These are phyloP conservation scores for Phylloscopus trochilus DNA, from an alignment of 2,113 vertebrate genomes.

Conservation along the genomic window DNA sequence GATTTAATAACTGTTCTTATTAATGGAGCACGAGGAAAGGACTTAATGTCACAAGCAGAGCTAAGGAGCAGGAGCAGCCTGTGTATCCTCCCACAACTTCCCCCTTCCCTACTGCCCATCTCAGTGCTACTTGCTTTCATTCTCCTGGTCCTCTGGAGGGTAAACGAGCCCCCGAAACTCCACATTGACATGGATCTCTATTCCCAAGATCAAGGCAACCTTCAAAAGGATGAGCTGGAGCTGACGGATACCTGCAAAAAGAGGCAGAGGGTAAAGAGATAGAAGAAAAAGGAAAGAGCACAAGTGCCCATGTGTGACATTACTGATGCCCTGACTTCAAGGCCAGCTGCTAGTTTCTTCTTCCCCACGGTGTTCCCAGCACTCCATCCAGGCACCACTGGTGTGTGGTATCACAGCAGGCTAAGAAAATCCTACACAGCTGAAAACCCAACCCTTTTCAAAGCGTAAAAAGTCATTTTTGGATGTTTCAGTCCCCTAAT, in stretches of 20 bases:
- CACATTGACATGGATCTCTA: slow-evolving; percentile 96
- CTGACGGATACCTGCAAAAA: slow-evolving; percentile 91
- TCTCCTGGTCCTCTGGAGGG: slow-evolving; percentile 93
- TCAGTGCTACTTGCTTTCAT: slow-evolving; percentile 81
- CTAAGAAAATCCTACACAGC: not conserved
- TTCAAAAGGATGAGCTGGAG: slow-evolving; percentile 97
- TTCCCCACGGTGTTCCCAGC: not conserved
- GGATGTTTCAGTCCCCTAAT: not conserved
- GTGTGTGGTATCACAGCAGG: not conserved
- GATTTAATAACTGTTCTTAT: not conserved
- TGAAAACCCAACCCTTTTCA: not conserved
- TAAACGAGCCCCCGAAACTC: slow-evolving; percentile 93
- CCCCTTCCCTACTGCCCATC: not conserved
- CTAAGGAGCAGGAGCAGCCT: not conserved
- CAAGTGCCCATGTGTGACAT: not conserved
- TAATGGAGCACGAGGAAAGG: not conserved
- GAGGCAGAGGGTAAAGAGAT: not conserved
- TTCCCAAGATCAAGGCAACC: slow-evolving; percentile 93
- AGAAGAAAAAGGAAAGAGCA: not conserved
- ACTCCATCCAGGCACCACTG: not conserved
- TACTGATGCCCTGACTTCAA: not conserved
- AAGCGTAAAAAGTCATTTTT: not conserved
- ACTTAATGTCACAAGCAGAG: not conserved
- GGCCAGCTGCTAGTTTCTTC: not conserved
- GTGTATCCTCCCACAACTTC: not conserved